Evolutionary conservation across 1,140 invertebrate species (phyloP), one percentile per base, ranked within the genome.

Genomic region (Mactra quadrangularis): DNA sequence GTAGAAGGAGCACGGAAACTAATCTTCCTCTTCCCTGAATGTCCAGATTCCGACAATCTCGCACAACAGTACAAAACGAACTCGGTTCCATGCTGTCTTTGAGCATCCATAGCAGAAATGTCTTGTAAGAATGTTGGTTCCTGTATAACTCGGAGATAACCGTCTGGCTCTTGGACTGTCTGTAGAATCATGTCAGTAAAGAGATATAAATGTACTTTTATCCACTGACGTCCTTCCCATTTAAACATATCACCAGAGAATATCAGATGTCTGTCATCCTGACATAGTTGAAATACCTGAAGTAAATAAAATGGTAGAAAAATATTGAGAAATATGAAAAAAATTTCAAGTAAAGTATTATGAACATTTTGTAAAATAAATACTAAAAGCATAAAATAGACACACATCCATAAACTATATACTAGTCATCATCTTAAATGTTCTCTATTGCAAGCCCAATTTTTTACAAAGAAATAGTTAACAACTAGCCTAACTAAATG

Each of bases 231-330:
- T 19, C 85, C 88, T 57, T 88, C 85, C 83, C 88, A 87, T 41
- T 84, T 85, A 64, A 89, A 91, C 50, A 89, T 79, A 11, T 90
- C 89, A 4, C 89, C 89, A 15, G 86, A 85, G 76, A 87, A 89
- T 70, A 91, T 89, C 47, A 91, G 55, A 82, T 91, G 90, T 31
- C 90, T 83, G n/a, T 88, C 87, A 76, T 90, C 88, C 57, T 89
- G 82, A 71, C 87, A 89, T 25, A 91, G 76, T 59, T 91, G 89
- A 70, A 91, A 90, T 22, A 87, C 82, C 90, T 91, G 86, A 13
- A 84, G 62, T 59, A 55, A 76, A 29, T 52, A 57, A 88, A 41
- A n/a, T n/a, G n/a, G n/a, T n/a, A n/a, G n/a, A n/a, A n/a, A n/a
- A n/a, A n/a, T n/a, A n/a, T n/a, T n/a, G n/a, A n/a, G 19, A 53